phyloP scores from a whole-genome alignment of 2,888 invertebrate species.

The Bruchidius siliquastri region DNA sequence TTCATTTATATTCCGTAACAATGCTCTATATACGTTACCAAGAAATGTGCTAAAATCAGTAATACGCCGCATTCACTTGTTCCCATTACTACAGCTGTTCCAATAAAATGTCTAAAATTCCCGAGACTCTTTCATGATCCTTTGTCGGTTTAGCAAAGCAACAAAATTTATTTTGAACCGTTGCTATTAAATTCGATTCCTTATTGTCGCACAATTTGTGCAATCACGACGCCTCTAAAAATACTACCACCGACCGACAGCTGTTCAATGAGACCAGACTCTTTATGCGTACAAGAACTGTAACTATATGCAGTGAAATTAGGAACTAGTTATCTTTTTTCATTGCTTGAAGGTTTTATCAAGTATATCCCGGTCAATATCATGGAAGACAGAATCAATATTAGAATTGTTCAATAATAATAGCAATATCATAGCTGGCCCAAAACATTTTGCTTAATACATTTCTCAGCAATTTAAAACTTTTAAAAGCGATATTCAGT shows the following conservation, averaged over 20 bases:
- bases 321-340: not conserved
- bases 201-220: not conserved
- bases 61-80: not conserved
- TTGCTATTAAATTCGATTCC: not conserved
- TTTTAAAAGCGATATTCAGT: no score
- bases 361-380: no score
- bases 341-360: no score
- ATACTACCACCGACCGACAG: not conserved
- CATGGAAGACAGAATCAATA: no score
- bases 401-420: no score
- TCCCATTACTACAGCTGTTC: not conserved
- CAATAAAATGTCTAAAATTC: not conserved
- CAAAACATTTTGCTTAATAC: no score
- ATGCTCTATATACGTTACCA: not conserved
- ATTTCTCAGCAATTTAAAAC: no score
- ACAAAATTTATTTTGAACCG: not conserved
- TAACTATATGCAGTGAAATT: not conserved
- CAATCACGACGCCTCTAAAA: not conserved
- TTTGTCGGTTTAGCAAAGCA: not conserved
- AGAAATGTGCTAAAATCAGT: not conserved
- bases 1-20: not conserved
- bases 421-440: no score
- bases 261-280: not conserved
- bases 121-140: not conserved
- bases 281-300: not conserved